Base-by-base conservation (phyloP, 2,888 invertebrate species). In the Epirrhoe tristata region DNA sequence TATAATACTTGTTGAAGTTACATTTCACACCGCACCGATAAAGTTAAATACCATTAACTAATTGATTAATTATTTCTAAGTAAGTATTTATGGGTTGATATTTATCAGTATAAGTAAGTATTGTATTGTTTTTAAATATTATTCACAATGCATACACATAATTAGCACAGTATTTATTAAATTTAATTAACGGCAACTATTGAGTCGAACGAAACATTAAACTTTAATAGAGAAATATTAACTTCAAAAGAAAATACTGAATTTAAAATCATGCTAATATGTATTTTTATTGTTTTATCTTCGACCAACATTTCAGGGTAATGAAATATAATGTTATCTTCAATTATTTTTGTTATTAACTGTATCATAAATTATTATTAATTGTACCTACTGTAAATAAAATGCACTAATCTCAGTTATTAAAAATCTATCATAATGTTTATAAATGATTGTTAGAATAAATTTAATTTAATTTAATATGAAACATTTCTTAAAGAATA, bases 271-370 rank as follows among this genome's bases (percentile, higher is more conserved):
- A 48, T 2, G 14, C 48, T 48, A 0, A 14, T 46, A 46, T 16
- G 16, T 16, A 0, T 14, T 48, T 16, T 16, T 16, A 48, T 48
- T 48, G 64, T 66, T 70, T 79, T 69, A 69, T 71, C 63, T 54
- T 76, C 72, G 85, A 86, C 82, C 81, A 86, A 85, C 77, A 74
- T 80, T 82, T 81, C 84, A 86, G 84, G 85, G 86, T 85, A 74
- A 55, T 50, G 50, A 63, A 66, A 60, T 55, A 14, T 36, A 56
- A 66, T 51, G 17, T 68, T 57, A 50, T 61, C 16, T 36, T 59
- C 17, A 59, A 58, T 43, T n/a, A 31, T 52, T 31, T 31, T 52
- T 31, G 31, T 52, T 52, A 52, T 31, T 6, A 12, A 12, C 12
- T 4, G 39, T 43, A 5, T 52, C 24, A 52, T 52, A 52, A 31